Percentiles rank a stretch among this genome's conserved stretches.
Evolutionary conservation across 2,888 invertebrate species (phyloP).

Genomic region (Choreutis nemorana): DNA sequence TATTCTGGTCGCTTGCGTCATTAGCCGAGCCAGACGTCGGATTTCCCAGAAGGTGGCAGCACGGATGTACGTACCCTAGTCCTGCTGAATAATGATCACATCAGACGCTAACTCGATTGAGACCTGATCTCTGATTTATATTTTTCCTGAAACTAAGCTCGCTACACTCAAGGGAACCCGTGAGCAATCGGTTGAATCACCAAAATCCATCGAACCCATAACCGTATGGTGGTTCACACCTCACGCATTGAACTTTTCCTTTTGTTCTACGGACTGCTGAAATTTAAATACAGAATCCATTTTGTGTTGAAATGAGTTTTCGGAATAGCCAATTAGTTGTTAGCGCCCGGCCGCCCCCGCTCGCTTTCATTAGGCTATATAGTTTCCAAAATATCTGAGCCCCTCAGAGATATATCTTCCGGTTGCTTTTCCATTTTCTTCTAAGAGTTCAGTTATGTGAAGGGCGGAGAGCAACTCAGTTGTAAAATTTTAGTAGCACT

Average conservation of each 20-base stretch:
- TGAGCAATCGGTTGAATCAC: not conserved
- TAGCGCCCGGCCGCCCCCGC: slow-evolving; percentile 63
- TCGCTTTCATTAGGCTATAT: slow-evolving; percentile 66
- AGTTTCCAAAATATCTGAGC: slow-evolving; percentile 63
- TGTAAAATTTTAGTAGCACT: slow-evolving; percentile 51
- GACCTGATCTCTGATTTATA: slow-evolving; percentile 20
- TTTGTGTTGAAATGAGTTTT: slow-evolving; percentile 67
- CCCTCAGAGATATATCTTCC: slow-evolving; percentile 59
- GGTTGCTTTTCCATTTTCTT: slow-evolving; percentile 57
- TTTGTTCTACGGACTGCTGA: slow-evolving; percentile 60
- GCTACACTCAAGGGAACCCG: not conserved
- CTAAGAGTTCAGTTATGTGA: slow-evolving; percentile 40
- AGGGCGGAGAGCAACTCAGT: slow-evolving; percentile 35
- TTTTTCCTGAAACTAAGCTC: not conserved
- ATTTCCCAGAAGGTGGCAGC: slow-evolving; percentile 44
- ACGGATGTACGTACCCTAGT: slow-evolving; percentile 29
- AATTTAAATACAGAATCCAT: slow-evolving; percentile 67
- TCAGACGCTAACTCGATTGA: slow-evolving; percentile 28
- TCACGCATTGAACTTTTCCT: slow-evolving; percentile 54
- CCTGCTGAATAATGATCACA: slow-evolving; percentile 50
- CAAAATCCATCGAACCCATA: slow-evolving; percentile 23
- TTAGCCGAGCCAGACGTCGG: slow-evolving; percentile 53
- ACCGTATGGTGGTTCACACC: too few species aligned
- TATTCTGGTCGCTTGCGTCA: slow-evolving; percentile 53
- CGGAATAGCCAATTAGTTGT: slow-evolving; percentile 67